A percentile compares a stretch with the other conserved stretches of the same genome.
phyloP scores from a whole-genome alignment of 1,140 invertebrate genomes.

The Ectropis grisescens region DNA sequence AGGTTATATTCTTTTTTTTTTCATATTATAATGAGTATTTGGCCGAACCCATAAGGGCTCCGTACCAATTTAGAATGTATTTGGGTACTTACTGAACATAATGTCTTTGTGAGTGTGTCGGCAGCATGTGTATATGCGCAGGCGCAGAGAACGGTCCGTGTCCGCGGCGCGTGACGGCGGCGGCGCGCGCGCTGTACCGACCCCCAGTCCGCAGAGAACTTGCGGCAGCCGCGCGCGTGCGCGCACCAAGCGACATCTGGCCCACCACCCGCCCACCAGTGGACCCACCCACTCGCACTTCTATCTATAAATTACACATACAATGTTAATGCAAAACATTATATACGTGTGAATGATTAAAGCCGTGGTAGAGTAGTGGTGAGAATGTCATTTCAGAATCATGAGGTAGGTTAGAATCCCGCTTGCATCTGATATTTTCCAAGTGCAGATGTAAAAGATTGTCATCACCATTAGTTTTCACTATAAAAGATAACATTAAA shows the following conservation, averaged over 20 bases:
- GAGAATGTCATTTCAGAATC: too few species aligned
- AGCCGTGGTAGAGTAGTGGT: too few species aligned
- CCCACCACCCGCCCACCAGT: constrained; percentile 67
- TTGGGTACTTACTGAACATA: constrained; percentile 44
- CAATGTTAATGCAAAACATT: constrained; percentile 2
- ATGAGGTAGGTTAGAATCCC: too few species aligned
- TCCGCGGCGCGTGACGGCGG: constrained; percentile 45
- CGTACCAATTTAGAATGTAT: too few species aligned
- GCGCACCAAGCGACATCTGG: constrained; percentile 52
- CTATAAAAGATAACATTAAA: too few species aligned
- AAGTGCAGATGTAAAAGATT: too few species aligned
- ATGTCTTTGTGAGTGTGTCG: constrained; percentile 51
- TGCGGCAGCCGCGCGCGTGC: constrained; percentile 46
- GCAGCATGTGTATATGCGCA: constrained; percentile 54
- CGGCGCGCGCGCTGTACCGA: constrained; percentile 48
- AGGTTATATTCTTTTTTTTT: too few species aligned
- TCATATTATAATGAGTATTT: too few species aligned
- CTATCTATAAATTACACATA: constrained; percentile 41
- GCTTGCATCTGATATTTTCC: too few species aligned
- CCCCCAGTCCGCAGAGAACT: constrained; percentile 48
- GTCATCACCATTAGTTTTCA: too few species aligned
- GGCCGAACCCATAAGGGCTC: too few species aligned
- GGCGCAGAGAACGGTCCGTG: constrained; percentile 54
- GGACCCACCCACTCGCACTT: constrained; percentile 42
- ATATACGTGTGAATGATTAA: too few species aligned